A percentile compares a stretch with the other conserved stretches of the same genome.
Conservation (phyloP, 2,113 vertebrate species). For the Ctenodactylus gundi region DNA sequence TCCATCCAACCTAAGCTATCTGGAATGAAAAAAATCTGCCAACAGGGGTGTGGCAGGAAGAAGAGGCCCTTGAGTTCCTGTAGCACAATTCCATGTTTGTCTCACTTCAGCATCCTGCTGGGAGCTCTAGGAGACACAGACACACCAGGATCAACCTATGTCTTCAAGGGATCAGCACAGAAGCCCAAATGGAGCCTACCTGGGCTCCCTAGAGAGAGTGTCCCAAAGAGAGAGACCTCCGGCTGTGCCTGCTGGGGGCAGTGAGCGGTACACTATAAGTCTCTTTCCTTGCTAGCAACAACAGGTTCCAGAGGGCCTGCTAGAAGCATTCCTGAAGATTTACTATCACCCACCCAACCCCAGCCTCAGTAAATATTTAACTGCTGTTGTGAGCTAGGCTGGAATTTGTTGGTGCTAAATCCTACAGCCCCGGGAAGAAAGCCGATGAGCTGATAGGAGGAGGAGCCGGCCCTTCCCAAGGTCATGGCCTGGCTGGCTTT, state of each 20-base stretch:
- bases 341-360: conserved; percentile 49
- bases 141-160: accelerated
- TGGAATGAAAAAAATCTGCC: background rate
- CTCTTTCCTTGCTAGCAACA: background rate
- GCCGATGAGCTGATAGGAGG: conserved; percentile 62
- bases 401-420: conserved; percentile 74
- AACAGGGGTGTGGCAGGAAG: background rate
- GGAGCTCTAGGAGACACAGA: background rate
- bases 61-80: background rate
- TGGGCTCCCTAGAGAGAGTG: background rate
- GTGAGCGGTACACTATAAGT: background rate
- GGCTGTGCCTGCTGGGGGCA: background rate
- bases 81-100: accelerated
- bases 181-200: background rate
- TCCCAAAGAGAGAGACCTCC: background rate
- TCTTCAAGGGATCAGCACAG: background rate
- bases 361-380: conserved; percentile 81
- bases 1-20: background rate
- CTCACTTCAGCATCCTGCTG: background rate
- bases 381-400: conserved; percentile 55
- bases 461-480: background rate
- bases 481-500: background rate
- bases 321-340: conserved; percentile 59
- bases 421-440: conserved; percentile 49
- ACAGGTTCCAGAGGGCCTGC: background rate